Percentiles rank a stretch among this genome's conserved stretches.
These are phyloP conservation scores for Pollachius pollachius DNA, from an alignment of 2,113 vertebrate genomes.

Conservation along the genomic window DNA sequence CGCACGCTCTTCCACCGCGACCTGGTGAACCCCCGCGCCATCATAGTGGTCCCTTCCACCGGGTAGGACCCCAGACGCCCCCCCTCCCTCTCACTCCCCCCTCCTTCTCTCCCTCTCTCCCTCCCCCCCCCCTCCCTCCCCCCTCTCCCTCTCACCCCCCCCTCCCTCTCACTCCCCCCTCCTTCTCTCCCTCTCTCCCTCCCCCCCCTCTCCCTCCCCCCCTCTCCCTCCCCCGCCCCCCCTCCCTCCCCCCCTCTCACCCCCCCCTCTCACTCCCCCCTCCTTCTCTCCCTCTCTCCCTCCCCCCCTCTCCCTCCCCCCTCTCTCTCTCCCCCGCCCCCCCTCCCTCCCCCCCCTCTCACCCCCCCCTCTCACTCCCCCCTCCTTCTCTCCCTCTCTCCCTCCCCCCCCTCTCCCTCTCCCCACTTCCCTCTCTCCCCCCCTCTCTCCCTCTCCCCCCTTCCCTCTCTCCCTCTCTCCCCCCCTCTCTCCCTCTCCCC, in stretches of 20 bases:
- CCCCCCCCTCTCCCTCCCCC: constrained; percentile 50
- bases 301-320: constrained; percentile 49
- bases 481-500: constrained; percentile 48
- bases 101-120: neutral
- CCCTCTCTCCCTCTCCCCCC: neutral
- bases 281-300: too few species aligned
- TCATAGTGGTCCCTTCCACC: constrained; percentile 84
- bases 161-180: neutral
- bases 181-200: too few species aligned
- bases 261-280: neutral
- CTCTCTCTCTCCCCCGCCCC: too few species aligned
- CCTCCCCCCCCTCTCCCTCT: constrained; percentile 76
- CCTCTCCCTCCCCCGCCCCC: constrained; percentile 62
- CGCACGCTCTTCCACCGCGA: constrained; percentile 81
- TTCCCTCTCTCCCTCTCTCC: too few species aligned
- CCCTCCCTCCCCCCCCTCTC: too few species aligned
- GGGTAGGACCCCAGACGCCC: constrained; percentile 72
- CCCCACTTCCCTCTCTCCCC: too few species aligned
- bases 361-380: too few species aligned
- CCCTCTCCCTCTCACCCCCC: too few species aligned
- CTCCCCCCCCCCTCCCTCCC: constrained; percentile 53
- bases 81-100: too few species aligned
- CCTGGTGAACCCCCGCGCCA: constrained; percentile 92
- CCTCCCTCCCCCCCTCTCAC: constrained; percentile 57
- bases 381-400: neutral